Conservation (phyloP, 2,113 vertebrate genomes). For the Eretmochelys imbricata region DNA sequence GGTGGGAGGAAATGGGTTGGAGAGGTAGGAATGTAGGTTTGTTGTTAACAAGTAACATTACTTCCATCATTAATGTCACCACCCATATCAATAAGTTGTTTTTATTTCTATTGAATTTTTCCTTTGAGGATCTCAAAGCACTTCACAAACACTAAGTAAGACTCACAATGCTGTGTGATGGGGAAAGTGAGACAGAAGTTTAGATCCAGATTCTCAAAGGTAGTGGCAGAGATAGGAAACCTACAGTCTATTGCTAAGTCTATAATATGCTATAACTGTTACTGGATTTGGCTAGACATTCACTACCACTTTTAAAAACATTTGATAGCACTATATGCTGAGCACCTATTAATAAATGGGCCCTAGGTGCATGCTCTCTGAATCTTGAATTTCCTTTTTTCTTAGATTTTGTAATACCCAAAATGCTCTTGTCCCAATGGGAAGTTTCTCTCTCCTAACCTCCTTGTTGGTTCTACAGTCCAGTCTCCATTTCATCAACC, state of each 20-base stretch:
- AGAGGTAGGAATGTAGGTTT: slow-evolving; percentile 1
- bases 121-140: slow-evolving; percentile 29
- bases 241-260: neutral
- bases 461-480: neutral
- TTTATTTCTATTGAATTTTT: slow-evolving; percentile 43
- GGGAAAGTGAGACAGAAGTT: slow-evolving; percentile 22
- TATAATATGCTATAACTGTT: neutral
- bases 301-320: neutral
- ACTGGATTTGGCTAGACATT: neutral
- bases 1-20: neutral
- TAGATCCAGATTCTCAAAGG: neutral
- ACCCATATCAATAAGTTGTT: slow-evolving; percentile 50
- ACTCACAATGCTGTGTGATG: neutral
- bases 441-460: slow-evolving; percentile 2
- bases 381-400: neutral
- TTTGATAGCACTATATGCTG: neutral
- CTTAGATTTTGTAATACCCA: neutral
- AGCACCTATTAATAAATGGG: neutral
- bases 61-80: slow-evolving; percentile 42
- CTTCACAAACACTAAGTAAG: slow-evolving; percentile 61
- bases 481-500: neutral
- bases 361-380: neutral
- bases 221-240: neutral
- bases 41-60: slow-evolving; percentile 5
- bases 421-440: neutral